Conservation (phyloP, 1,140 invertebrate genomes). For the Drosophila arizonae region DNA sequence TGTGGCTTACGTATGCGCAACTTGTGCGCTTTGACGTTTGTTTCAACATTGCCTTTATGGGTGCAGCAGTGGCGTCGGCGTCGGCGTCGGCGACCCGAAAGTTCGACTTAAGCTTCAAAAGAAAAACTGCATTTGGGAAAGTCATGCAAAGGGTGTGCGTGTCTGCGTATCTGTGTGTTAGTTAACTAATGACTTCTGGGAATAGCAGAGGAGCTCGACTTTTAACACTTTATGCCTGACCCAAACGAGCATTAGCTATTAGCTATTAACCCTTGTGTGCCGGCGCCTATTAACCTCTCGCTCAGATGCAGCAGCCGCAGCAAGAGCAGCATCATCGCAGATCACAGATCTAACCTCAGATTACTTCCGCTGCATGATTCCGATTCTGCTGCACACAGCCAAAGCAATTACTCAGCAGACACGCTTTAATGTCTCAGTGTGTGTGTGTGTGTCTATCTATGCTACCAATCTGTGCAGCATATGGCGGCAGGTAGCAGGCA, state of each 20-base stretch:
- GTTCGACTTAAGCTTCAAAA: slow-evolving; percentile 20
- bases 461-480: slow-evolving; percentile 50
- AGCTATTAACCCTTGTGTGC: slow-evolving; percentile 64
- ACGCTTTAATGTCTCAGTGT: background rate
- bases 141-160: slow-evolving; percentile 17
- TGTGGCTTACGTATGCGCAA: slow-evolving; percentile 42
- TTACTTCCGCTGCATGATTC: slow-evolving; percentile 77
- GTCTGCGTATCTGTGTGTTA: slow-evolving; percentile 7
- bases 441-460: slow-evolving; percentile 39
- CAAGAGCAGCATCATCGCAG: slow-evolving; percentile 32
- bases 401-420: slow-evolving; percentile 60
- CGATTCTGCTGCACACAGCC: slow-evolving; percentile 36
- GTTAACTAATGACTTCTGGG: slow-evolving; percentile 46
- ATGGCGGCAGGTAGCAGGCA: slow-evolving; percentile 30
- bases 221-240: slow-evolving; percentile 50
- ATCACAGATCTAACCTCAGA: slow-evolving; percentile 61
- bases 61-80: slow-evolving; percentile 29
- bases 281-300: slow-evolving; percentile 62
- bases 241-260: slow-evolving; percentile 46
- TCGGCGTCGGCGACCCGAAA: slow-evolving; percentile 29
- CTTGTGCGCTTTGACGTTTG: slow-evolving; percentile 35
- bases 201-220: slow-evolving; percentile 40
- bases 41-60: slow-evolving; percentile 51
- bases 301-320: slow-evolving; percentile 43
- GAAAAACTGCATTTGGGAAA: slow-evolving; percentile 39